These are phyloP conservation scores for Mesocentrotus franciscanus DNA, from an alignment of 53 echinoderm and acorn worm species.

Conservation along the genomic window DNA sequence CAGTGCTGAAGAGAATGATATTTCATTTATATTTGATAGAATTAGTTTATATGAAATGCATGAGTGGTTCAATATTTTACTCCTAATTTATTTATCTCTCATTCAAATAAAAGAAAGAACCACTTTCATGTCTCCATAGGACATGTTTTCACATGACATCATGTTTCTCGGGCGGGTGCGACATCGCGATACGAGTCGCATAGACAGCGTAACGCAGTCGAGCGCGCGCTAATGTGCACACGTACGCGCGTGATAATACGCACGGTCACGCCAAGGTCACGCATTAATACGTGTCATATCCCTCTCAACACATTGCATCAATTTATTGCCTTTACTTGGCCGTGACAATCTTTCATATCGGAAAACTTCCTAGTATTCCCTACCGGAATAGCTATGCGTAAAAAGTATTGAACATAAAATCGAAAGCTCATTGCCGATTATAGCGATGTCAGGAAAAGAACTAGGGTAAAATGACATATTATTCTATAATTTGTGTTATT, in stretches of 20 bases:
- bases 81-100: not conserved
- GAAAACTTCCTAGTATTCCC: not conserved
- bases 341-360: not conserved
- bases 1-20: no score
- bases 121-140: not conserved
- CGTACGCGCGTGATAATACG: slow-evolving; percentile 66
- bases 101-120: not conserved
- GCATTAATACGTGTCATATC: slow-evolving; percentile 56
- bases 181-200: not conserved
- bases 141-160: not conserved
- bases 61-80: not conserved
- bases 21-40: no score
- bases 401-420: not conserved
- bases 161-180: not conserved
- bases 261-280: slow-evolving; percentile 63
- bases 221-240: slow-evolving; percentile 63
- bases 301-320: slow-evolving; percentile 42
- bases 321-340: slow-evolving; percentile 6
- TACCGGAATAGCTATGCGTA: not conserved
- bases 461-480: not conserved
- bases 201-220: slow-evolving; percentile 13
- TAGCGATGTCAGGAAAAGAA: not conserved
- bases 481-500: not conserved
- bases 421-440: not conserved
- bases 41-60: not conserved